Base-by-base conservation (phyloP, 2,797 vertebrate species). In the Urosaurus nigricauda region DNA sequence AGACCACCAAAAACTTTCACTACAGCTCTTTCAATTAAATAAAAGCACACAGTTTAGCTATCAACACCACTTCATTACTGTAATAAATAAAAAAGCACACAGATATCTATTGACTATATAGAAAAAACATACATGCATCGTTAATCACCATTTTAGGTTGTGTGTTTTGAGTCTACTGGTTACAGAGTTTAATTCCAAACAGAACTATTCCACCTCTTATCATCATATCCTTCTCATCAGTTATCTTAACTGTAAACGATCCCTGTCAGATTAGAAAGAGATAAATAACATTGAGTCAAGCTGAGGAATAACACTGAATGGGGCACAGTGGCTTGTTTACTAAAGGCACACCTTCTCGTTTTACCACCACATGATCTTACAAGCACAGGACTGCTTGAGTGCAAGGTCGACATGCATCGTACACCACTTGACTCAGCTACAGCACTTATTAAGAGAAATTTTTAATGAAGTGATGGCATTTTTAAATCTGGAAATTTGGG, bases 211-310 rank as follows among this genome's bases (percentile, higher is more conserved):
- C 97, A 98, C 97, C 98, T 98, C 98, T 98, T 98, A 98, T 97
- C 98, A 98, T 97, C 97, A 98, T 98, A 98, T 98, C 97, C 98
- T 98, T 97, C 98, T 97, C 95, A 97, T 97, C 98, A 98, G 98
- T 98, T 98, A 99, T 98, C 97, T 99, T 99, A 99, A 98, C 98
- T 97, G 98, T 98, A 98, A 98, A 98, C 96, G 97, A 98, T 95
- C 98, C 99, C 99, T 99, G 99, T 99, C 98, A 98, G 96, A 99
- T 99, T 99, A 99, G 98, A 99, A 98, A 99, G 98, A 99, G 97
- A 99, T 98, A 98, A 97, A 99, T 98, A 98, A 98, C 97, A 98
- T 98, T 98, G 98, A 98, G 98, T 98, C 98, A 98, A 98, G 96
- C 97, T 97, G 96, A 95, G 97, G 96, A 96, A 95, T 35, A 93